phyloP scores from a whole-genome alignment of 1,140 invertebrate genomes.

The Drosophila takahashii region DNA sequence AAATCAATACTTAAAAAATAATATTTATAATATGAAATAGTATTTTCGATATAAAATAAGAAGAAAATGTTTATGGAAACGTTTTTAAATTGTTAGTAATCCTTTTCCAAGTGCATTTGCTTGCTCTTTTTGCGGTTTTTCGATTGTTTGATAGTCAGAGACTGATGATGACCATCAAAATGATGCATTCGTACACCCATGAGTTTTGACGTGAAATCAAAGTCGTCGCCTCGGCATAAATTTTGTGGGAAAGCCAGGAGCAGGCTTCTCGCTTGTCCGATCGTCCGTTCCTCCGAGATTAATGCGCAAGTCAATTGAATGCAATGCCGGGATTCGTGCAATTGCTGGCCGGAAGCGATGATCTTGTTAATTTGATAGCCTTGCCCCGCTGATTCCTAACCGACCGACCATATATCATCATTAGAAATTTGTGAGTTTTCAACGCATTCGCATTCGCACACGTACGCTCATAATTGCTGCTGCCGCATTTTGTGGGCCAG shows the following conservation, averaged over 20 bases:
- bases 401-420: conserved; percentile 71
- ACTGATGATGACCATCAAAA: conserved; percentile 84
- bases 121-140: conserved; percentile 33
- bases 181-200: conserved; percentile 84
- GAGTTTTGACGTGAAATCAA: conserved; percentile 83
- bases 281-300: conserved; percentile 37
- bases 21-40: too few species aligned
- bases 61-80: too few species aligned
- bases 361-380: conserved; percentile 83
- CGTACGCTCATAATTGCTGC: conserved; percentile 64
- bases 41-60: too few species aligned
- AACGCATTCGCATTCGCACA: conserved; percentile 77
- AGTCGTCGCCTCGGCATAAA: conserved; percentile 72
- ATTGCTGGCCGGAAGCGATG: conserved; percentile 74
- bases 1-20: too few species aligned
- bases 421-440: conserved; percentile 81
- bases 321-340: conserved; percentile 41
- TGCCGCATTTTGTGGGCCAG: conserved; percentile 2
- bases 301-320: conserved; percentile 77
- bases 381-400: conserved; percentile 33
- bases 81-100: too few species aligned
- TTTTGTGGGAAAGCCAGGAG: conserved; percentile 54
- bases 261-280: background rate
- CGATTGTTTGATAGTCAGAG: conserved; percentile 82
- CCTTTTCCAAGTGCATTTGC: conserved; percentile 18